phyloP scores from a whole-genome alignment of 2,113 vertebrate species.

The Anolis carolinensis region DNA sequence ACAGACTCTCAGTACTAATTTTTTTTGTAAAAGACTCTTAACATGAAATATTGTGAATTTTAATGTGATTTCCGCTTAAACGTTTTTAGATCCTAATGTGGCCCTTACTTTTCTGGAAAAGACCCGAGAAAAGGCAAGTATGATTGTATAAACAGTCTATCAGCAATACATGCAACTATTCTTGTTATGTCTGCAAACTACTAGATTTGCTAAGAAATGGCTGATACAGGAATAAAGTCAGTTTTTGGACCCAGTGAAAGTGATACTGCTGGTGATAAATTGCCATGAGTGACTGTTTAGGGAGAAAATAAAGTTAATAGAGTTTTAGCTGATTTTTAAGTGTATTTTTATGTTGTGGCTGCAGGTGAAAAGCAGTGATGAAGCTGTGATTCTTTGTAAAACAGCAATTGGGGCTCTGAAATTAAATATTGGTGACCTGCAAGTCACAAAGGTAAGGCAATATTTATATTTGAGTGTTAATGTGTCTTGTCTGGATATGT shows the following conservation, averaged over 20 bases:
- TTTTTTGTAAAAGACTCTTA: fast-evolving
- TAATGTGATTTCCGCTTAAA: background rate
- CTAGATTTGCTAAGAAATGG: background rate
- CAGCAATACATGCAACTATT: background rate
- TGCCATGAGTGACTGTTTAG: no score
- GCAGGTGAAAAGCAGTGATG: constrained; percentile 94
- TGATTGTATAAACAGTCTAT: background rate
- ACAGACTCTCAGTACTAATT: fast-evolving
- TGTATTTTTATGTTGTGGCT: background rate
- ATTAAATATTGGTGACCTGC: constrained; percentile 92
- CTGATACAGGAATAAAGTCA: fast-evolving
- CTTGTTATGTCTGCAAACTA: background rate
- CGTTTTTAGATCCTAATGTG: constrained; percentile 85
- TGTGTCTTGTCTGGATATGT: fast-evolving
- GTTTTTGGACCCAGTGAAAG: fast-evolving
- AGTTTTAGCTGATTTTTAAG: fast-evolving
- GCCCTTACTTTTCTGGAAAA: constrained; percentile 96
- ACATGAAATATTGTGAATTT: background rate
- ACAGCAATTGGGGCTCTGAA: constrained; percentile 94
- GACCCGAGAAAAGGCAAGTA: constrained; percentile 91
- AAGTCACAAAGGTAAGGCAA: constrained; percentile 90
- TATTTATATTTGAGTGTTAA: background rate
- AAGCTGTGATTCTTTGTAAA: constrained; percentile 94
- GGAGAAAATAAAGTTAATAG: no score
- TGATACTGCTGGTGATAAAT: fast-evolving